Evolutionary conservation across 1,140 invertebrate genomes (phyloP).

Genomic region (Drosophila guanche): DNA sequence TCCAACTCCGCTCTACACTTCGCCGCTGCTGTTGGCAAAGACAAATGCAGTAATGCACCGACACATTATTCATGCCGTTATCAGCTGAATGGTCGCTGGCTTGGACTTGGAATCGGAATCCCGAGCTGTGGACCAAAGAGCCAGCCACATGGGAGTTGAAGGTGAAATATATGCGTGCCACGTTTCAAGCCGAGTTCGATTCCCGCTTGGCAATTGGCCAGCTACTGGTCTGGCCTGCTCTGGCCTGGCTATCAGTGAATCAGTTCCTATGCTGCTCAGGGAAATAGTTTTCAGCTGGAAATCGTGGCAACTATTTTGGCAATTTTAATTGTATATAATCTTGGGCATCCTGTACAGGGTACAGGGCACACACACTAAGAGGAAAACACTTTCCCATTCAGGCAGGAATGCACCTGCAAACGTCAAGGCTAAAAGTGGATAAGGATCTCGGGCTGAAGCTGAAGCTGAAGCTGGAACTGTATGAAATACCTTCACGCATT

Average conservation of each 20-base stretch:
- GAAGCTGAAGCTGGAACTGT: constrained; percentile 9
- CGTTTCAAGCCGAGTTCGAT: not conserved
- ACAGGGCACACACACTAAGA: not conserved
- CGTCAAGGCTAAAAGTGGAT: constrained; percentile 48
- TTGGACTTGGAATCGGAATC: constrained; percentile 30
- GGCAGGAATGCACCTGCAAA: constrained; percentile 68
- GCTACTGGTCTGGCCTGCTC: not conserved
- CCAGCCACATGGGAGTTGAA: constrained; percentile 12
- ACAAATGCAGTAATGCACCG: constrained; percentile 80
- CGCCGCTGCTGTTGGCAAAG: constrained; percentile 43
- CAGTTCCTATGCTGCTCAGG: constrained; percentile 7
- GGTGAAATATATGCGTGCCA: constrained; percentile 38
- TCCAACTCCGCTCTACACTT: constrained; percentile 15
- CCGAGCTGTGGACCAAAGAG: constrained; percentile 21
- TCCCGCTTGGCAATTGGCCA: constrained; percentile 42
- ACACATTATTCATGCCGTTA: constrained; percentile 80
- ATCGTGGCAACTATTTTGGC: constrained; percentile 42
- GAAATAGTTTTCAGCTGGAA: constrained; percentile 46
- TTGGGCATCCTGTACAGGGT: not conserved
- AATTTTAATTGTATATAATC: constrained; percentile 52
- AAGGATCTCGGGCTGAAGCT: constrained; percentile 31
- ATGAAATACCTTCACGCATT: constrained; percentile 68
- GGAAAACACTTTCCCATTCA: constrained; percentile 72
- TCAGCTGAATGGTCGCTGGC: constrained; percentile 63
- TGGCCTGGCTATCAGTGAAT: constrained; percentile 22